A percentile compares a stretch with the other conserved stretches of the same genome.
Evolutionary conservation across 1,140 invertebrate genomes (phyloP).

Genomic region (Acromyrmex heyeri): DNA sequence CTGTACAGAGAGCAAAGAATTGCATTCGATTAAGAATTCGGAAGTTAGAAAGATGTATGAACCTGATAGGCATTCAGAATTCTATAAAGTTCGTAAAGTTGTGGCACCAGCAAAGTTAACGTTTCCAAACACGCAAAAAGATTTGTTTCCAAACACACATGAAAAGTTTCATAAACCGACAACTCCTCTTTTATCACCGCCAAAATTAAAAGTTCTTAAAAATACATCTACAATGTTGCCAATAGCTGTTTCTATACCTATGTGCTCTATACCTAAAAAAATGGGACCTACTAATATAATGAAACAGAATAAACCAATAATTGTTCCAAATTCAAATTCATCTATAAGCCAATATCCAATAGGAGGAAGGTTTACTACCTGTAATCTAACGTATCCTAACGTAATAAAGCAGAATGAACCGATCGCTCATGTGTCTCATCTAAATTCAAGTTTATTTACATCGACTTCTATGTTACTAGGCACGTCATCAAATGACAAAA

Average conservation of each 20-base stretch:
- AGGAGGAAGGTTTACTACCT: too few species aligned
- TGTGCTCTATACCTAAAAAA: too few species aligned
- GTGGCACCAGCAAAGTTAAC: background rate
- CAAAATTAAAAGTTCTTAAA: slow-evolving; percentile 21
- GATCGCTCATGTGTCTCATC: too few species aligned
- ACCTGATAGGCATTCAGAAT: background rate
- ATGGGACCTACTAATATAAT: too few species aligned
- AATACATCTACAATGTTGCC: too few species aligned
- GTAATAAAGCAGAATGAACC: too few species aligned
- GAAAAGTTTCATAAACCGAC: background rate
- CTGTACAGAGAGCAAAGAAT: background rate
- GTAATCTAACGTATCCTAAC: too few species aligned
- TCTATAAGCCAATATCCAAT: too few species aligned
- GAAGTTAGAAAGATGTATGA: background rate
- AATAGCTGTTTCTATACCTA: too few species aligned
- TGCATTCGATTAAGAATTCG: background rate
- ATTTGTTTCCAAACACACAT: background rate
- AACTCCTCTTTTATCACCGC: slow-evolving; percentile 19
- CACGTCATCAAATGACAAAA: background rate
- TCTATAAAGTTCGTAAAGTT: background rate
- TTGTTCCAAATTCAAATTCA: too few species aligned
- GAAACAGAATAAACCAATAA: too few species aligned
- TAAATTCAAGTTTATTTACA: too few species aligned
- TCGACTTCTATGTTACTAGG: background rate
- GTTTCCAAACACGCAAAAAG: background rate